Evolutionary conservation across 2,888 invertebrate genomes (phyloP), one percentile per base, ranked within the genome.

Genomic region (Drosophila mettleri): DNA sequence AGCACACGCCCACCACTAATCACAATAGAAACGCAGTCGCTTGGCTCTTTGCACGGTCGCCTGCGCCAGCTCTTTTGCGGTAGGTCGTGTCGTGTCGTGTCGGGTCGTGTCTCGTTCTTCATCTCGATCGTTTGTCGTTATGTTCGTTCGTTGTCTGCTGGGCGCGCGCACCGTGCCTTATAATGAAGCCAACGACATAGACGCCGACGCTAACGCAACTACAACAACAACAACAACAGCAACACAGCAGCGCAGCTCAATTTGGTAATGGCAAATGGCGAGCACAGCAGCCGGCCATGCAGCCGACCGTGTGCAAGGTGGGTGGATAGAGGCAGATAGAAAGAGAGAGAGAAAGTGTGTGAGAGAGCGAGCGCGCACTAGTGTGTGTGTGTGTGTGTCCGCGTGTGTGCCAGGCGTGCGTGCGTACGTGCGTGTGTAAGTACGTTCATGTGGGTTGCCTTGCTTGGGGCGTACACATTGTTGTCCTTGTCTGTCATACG

Each of bases 151-250:
- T 27, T n/a, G 45, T 33, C 33, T 31, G 57, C 64, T 72, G 39
- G 60, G 43, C 78, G 66, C 33, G 79, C 73, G 85, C 65, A 67
- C 66, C 53, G 39, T 33, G 27, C 22, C 20, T 22, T 22, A 22
- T 14, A 31, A 38, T 24, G 1, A 43, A 43, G 55, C 43, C 45
- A 45, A 31, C 45, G 45, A 55, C 49, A 54, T 39, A 24, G 33
- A 57, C 49, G 36, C 66, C 20, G 39, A 33, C 54, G 49, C 36
- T 22, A 60, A 48, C 60, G 54, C 62, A 60, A 43, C 14, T 49
- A 64, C 96, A 93, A 80, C 96, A 92, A 80, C 96, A 92, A 80
- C 96, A 93, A 80, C 96, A 79, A 71, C 78, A 80, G 46, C 74
- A 49, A 64, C 54, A 70, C 83, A 69, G 65, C 65, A 72, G 65